These are phyloP conservation scores for Pagrus major DNA, from an alignment of 2,113 vertebrate genomes.

Conservation along the genomic window DNA sequence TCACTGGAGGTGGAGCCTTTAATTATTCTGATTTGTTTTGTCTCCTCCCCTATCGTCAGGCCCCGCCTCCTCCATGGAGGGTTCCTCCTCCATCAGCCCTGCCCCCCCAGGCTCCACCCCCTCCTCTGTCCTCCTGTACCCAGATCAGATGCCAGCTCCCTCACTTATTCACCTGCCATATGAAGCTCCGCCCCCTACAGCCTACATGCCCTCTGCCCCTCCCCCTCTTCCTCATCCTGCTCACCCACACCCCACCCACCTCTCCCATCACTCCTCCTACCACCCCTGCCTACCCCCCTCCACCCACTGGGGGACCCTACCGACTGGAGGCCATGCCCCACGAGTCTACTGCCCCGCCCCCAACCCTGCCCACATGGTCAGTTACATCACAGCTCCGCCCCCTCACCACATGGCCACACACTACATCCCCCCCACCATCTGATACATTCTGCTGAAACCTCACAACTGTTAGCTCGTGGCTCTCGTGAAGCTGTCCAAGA, in stretches of 20 bases:
- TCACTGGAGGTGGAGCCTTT: no score
- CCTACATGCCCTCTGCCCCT: conserved; percentile 84
- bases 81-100: conserved; percentile 75
- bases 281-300: conserved; percentile 85
- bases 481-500: background rate
- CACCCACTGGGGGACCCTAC: conserved; percentile 81
- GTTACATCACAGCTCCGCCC: conserved; percentile 85
- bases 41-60: conserved; percentile 73
- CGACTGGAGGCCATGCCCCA: conserved; percentile 64
- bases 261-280: conserved; percentile 80
- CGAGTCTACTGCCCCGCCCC: conserved; percentile 85
- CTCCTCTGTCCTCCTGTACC: conserved; percentile 68
- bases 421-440: conserved; percentile 87
- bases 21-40: background rate
- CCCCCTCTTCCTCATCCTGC: conserved; percentile 8
- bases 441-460: background rate
- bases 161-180: conserved; percentile 81
- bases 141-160: conserved; percentile 82
- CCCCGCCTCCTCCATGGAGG: conserved; percentile 82
- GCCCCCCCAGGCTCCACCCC: conserved; percentile 82
- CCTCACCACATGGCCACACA: conserved; percentile 79
- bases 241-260: conserved; percentile 49
- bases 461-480: background rate
- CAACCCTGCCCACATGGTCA: conserved; percentile 78
- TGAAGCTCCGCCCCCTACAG: conserved; percentile 78